These are phyloP conservation scores for Tragelaphus oryx DNA, from an alignment of 2,797 vertebrate genomes.

Conservation along the genomic window DNA sequence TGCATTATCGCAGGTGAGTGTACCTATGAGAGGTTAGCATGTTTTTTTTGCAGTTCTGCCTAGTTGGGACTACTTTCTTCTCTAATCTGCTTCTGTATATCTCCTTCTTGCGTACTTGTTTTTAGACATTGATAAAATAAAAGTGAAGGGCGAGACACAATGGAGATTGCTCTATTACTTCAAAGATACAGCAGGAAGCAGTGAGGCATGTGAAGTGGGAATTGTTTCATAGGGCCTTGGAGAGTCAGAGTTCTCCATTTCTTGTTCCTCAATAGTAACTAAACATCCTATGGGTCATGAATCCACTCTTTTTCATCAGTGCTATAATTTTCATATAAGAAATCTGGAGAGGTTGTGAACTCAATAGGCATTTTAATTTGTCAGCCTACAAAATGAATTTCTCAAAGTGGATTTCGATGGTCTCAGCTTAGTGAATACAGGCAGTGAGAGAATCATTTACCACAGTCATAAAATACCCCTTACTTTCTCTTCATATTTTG, in stretches of 20 bases:
- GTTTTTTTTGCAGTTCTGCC: not conserved
- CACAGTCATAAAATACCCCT: not conserved
- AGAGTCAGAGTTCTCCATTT: not conserved
- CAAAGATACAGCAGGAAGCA: not conserved
- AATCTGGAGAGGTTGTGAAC: not conserved
- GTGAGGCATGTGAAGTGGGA: not conserved
- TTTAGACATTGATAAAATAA: not conserved
- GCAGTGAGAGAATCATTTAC: not conserved
- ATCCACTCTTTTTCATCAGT: not conserved
- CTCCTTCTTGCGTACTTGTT: not conserved
- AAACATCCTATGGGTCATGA: not conserved
- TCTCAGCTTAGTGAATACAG: not conserved
- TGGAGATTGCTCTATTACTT: not conserved
- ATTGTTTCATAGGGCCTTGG: not conserved
- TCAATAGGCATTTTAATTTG: conserved; percentile 29
- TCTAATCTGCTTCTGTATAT: not conserved
- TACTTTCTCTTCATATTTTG: conserved; percentile 8
- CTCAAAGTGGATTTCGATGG: conserved; percentile 3
- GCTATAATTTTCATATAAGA: not conserved
- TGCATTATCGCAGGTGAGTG: no score
- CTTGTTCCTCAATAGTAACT: not conserved
- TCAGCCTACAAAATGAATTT: not conserved
- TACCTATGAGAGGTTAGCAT: not conserved
- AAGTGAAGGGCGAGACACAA: not conserved
- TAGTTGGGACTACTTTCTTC: not conserved